Base-by-base conservation (phyloP, 2,113 vertebrate species). In the Mesembrinibis cayennensis region DNA sequence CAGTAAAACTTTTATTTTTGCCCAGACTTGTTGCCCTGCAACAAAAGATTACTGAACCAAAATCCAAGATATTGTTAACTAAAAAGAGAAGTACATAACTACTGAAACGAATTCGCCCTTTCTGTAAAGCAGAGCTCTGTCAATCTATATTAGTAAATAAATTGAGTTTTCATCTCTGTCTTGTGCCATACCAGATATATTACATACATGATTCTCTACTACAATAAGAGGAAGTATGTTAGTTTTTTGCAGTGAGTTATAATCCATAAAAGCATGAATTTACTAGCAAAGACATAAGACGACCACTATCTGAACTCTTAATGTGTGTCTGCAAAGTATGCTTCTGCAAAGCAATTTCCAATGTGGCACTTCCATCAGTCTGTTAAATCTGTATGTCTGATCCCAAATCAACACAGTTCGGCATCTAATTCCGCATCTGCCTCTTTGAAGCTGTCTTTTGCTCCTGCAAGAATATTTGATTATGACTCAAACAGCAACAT, bases 401-500 rank as follows among this genome's bases (percentile, higher is more conserved):
- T 78, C 69, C 56, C 4, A 11, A 69, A 65, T 34, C 77, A 94
- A 61, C 36, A 6, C 9, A 44, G 76, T 52, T 87, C 2, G 2
- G 87, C 88, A 88, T 93, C 94, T 96, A 94, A 94, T 96, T 86
- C 95, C 80, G 52, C 93, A 93, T 94, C 96, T 97, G 77, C 91
- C 86, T 95, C 95, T 96, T 84, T 97, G 92, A 96, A 98, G 95
- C 89, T 94, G 87, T 91, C 92, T 91, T 91, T 94, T 72, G 63
- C 34, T 96, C 62, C 93, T 49, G 18, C 59, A 74, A 84, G 89
- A 87, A 92, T 82, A 80, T 96, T 88, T 96, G 95, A 97, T 96
- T 97, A 93, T 94, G 96, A 97, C 95, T 98, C 96, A 95, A 97
- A 96, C 65, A 95, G 88, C 71, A 93, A 94, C 38, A 90, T 2